Conservation (phyloP, 30 jellyfish, hydroid and myxozoan genomes). For the Aurelia sp. region DNA sequence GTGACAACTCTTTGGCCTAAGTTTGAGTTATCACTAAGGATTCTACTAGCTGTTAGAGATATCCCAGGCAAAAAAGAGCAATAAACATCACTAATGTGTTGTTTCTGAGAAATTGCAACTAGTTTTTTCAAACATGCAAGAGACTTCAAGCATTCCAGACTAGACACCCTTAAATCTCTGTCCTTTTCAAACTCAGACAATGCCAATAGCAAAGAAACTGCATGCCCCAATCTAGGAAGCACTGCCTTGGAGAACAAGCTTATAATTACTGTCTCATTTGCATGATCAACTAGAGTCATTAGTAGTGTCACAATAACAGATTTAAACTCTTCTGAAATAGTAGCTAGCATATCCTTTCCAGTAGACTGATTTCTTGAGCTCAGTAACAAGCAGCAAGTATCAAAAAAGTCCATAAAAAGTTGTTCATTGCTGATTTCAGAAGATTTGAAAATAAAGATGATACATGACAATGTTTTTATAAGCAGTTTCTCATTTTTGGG, state of each 20-base stretch:
- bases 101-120: neutral
- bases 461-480: conserved; percentile 33
- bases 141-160: conserved; percentile 39
- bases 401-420: conserved; percentile 44
- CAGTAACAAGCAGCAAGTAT: conserved; percentile 58
- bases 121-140: conserved; percentile 25
- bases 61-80: conserved; percentile 89
- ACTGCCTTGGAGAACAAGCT: conserved; percentile 29
- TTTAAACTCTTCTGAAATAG: conserved; percentile 76
- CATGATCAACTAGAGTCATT: neutral
- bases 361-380: conserved; percentile 49
- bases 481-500: conserved; percentile 27
- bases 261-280: neutral
- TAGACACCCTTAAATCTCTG: conserved; percentile 38
- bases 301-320: conserved; percentile 38
- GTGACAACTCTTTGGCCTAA: conserved; percentile 42
- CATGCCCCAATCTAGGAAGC: conserved; percentile 90
- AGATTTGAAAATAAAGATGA: conserved; percentile 2
- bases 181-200: conserved; percentile 67
- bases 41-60: conserved; percentile 44
- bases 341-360: conserved; percentile 57
- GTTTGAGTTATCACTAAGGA: conserved; percentile 38
- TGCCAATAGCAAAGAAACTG: conserved; percentile 69
- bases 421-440: neutral
- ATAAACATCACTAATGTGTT: conserved; percentile 49